Evolutionary conservation across 2,113 vertebrate species (phyloP).

Genomic region (Burhinus oedicnemus): DNA sequence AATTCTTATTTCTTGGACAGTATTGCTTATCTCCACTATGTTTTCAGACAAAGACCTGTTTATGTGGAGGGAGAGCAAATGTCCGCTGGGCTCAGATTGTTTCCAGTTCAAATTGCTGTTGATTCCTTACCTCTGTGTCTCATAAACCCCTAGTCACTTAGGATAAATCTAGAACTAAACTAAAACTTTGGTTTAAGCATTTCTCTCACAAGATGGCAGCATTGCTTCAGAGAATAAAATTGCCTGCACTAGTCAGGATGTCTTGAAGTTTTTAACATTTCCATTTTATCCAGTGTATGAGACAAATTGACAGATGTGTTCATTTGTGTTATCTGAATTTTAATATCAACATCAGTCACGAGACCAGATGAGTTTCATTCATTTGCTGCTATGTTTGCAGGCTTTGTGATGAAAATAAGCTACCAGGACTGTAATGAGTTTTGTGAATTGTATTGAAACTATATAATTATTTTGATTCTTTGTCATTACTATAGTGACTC

Average conservation of each 20-base stretch:
- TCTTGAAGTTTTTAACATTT: not conserved
- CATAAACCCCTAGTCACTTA: not conserved
- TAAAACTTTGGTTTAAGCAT: not conserved
- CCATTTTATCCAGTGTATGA: not conserved
- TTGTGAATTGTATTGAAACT: not conserved
- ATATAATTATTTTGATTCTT: not conserved
- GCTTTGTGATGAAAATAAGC: not conserved
- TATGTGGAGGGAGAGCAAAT: not conserved
- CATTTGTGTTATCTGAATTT: not conserved
- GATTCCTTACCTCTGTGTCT: not conserved
- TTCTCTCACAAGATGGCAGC: conserved; percentile 64
- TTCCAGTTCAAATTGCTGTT: not conserved
- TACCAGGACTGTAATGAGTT: not conserved
- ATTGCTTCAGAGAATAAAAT: conserved; percentile 6
- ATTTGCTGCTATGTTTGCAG: not conserved
- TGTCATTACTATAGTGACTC: not conserved
- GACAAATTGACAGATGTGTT: not conserved
- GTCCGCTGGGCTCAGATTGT: not conserved
- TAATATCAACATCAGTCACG: not conserved
- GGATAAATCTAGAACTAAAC: not conserved
- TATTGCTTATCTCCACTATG: not conserved
- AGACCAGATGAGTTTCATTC: not conserved
- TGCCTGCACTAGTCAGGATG: too few relatives aligned
- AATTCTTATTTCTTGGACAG: not conserved
- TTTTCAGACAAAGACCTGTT: not conserved